Evolutionary conservation across 2,797 vertebrate genomes (phyloP), one percentile per base, ranked within the genome.

Genomic region (Hybognathus amarus): DNA sequence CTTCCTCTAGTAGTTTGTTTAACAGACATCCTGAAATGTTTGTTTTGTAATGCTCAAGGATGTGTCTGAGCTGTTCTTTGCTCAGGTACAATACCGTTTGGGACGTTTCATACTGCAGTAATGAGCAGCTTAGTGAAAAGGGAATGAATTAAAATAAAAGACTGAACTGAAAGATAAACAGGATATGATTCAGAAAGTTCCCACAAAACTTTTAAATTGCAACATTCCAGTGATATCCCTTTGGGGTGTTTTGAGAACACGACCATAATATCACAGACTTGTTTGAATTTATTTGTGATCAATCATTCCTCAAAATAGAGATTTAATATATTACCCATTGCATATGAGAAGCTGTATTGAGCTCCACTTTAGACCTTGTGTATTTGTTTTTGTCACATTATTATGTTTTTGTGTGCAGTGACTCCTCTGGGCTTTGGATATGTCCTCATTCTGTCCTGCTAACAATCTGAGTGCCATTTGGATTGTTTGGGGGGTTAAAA

Each of bases 21-120:
- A 22, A 30, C 67, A 85, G 85, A 90, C 42, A 45, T 45, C 88
- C 85, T 90, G 88, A 69, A 40, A 89, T 89, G 85, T 92, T 91
- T 90, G 80, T 89, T 67, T 64, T 64, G 18, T 70, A 73, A 71
- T 1, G 74, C 90, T 85, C 83, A 82, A 40, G 50, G 70, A 36
- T 5, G 36, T 1, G 90, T 89, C 78, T 87, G 47, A 42, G 86
- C 85, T 86, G 30, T 36, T 30, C 40, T 71, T 59, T 42, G 4
- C 30, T 59, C 56, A 17, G 33, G 50, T 56, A 80, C 24, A 20
- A 17, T 6, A 12, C 9, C 1, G 38, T 18, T 5, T 18, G 54
- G 6, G 22, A n/a, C 0, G 9, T 30, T 66, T 50, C 12, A 8
- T 77, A 45, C 12, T 63, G 15, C 40, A 63, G 10, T 17, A 61